phyloP scores from a whole-genome alignment of 1,140 invertebrate genomes.

The Aleiodes sp. region DNA sequence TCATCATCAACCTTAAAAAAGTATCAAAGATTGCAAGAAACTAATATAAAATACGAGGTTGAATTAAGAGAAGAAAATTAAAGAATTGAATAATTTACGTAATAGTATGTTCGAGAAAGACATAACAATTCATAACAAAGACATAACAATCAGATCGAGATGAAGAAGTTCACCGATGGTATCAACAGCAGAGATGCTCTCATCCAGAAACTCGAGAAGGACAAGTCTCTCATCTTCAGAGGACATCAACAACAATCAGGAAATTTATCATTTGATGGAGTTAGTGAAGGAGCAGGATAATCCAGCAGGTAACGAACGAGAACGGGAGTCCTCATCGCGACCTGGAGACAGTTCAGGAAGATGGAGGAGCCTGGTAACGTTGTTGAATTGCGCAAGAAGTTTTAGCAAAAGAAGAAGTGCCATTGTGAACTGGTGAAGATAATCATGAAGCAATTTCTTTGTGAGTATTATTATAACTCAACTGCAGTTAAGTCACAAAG shows the following conservation, averaged over 20 bases:
- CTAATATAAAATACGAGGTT: slow-evolving; percentile 38
- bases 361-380: slow-evolving; percentile 65
- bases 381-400: slow-evolving; percentile 57
- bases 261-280: slow-evolving; percentile 69
- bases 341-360: slow-evolving; percentile 66
- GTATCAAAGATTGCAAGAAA: slow-evolving; percentile 54
- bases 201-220: slow-evolving; percentile 52
- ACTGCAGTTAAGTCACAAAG: too few species aligned
- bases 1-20: slow-evolving; percentile 68
- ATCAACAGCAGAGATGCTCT: slow-evolving; percentile 52
- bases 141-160: slow-evolving; percentile 51
- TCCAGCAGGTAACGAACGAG: slow-evolving; percentile 66
- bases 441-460: slow-evolving; percentile 54
- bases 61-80: slow-evolving; percentile 43
- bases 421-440: slow-evolving; percentile 56
- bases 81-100: slow-evolving; percentile 51
- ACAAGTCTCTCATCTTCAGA: slow-evolving; percentile 42
- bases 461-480: too few species aligned
- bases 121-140: slow-evolving; percentile 50
- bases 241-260: slow-evolving; percentile 59
- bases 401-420: slow-evolving; percentile 56
- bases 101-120: slow-evolving; percentile 55
- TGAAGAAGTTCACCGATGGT: slow-evolving; percentile 51
- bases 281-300: slow-evolving; percentile 70
- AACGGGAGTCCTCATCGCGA: slow-evolving; percentile 63